Conservation (phyloP, 2,888 invertebrate genomes). For the Pseudanteris insignis region DNA sequence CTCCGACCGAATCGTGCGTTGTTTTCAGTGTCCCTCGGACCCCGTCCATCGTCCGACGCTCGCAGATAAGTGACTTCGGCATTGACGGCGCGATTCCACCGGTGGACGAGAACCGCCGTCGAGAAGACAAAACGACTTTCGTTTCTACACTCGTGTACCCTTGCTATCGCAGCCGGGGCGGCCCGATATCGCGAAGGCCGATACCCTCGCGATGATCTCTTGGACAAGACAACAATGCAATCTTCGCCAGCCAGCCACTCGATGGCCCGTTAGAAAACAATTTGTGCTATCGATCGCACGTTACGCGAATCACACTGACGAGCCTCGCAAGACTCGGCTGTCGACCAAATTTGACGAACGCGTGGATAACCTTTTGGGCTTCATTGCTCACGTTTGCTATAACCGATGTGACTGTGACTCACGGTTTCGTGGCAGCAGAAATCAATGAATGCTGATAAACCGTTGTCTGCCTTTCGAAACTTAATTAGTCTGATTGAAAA, state of each 20-base stretch:
- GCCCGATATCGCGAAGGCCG: slow-evolving; percentile 61
- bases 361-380: background rate
- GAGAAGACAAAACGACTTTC: slow-evolving; percentile 45
- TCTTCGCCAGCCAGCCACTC: slow-evolving; percentile 55
- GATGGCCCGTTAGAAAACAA: slow-evolving; percentile 57
- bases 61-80: slow-evolving; percentile 48
- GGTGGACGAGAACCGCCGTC: slow-evolving; percentile 31
- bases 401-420: no score
- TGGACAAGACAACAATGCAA: slow-evolving; percentile 66
- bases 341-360: slow-evolving; percentile 12
- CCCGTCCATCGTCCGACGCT: slow-evolving; percentile 26
- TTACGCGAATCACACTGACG: slow-evolving; percentile 20
- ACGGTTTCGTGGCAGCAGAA: no score
- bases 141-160: slow-evolving; percentile 40
- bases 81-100: slow-evolving; percentile 52
- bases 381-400: no score
- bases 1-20: slow-evolving; percentile 51
- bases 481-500: no score
- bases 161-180: slow-evolving; percentile 35
- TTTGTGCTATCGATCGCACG: slow-evolving; percentile 46
- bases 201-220: slow-evolving; percentile 65
- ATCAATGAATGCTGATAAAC: no score
- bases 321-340: slow-evolving; percentile 9
- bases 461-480: no score
- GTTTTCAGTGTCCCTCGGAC: slow-evolving; percentile 51